Base-by-base conservation (phyloP, 1,140 invertebrate species). In the Ectropis grisescens region DNA sequence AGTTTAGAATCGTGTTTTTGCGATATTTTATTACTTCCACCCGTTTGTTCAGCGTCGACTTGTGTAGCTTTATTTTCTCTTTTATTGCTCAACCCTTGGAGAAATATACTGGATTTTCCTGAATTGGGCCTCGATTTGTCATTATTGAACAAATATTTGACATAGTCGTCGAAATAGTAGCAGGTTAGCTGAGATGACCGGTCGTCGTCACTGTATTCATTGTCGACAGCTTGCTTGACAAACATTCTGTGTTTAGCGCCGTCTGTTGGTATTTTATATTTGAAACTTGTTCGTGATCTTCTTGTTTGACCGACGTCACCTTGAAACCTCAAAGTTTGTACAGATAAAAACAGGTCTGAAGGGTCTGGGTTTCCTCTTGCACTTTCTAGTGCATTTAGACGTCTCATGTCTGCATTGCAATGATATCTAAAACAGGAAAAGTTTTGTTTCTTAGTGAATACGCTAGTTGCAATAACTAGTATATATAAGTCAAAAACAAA, bases 291-390 rank as follows among this genome's bases (percentile, higher is more conserved):
- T 22, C 60, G 49, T 4, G 59, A 56, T 60, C 58, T 57, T 28
- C 54, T 68, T 3, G 13, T 53, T 23, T 60, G 51, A n/a, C 72
- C 49, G 2, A 51, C 36, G 12, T 64, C 48, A 11, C 71, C 75
- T 32, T 61, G 47, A 35, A 76, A 80, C 41, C 71, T 67, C 19
- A 80, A 45, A 13, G 66, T 80, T 56, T 74, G 71, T 3, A 80
- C 71, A 6, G 71, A 51, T 0, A 80, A 54, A 29, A 48, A 65
- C 29, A 76, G 41, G 14, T 72, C 56, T 11, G 62, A 44, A 2
- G 33, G 25, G 8, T 49, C 37, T 6, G 53, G 44, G 2, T 49
- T 42, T 14, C 11, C 23, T 26, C 29, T 29, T 4, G 24, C 37
- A 11, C 19, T 59, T 13, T 48, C 45, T 13, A 40, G 11, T 8